phyloP scores from a whole-genome alignment of 2,888 invertebrate species.

The Xanthia icteritia region DNA sequence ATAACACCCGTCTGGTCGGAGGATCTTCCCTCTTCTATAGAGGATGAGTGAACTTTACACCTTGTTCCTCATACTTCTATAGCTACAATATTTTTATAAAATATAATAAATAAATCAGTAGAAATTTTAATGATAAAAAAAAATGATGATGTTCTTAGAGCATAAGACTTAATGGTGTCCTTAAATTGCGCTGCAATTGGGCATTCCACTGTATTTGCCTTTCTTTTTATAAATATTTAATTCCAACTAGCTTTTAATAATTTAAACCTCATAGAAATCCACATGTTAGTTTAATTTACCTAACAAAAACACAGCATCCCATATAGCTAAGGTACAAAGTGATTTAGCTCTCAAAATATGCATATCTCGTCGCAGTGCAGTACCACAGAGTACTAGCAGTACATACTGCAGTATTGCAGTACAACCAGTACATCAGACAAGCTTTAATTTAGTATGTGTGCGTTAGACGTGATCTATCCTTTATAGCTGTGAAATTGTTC shows the following conservation, averaged over 20 bases:
- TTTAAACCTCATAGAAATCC: background rate
- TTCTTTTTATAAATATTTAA: no score
- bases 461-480: constrained; percentile 27
- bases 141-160: no score
- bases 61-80: no score
- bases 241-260: background rate
- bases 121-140: no score
- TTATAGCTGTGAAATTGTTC: constrained; percentile 3
- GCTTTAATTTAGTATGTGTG: constrained; percentile 41
- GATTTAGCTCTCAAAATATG: constrained; percentile 40
- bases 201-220: no score
- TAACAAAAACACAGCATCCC: background rate
- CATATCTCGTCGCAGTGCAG: constrained; percentile 43
- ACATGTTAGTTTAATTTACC: background rate
- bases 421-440: constrained; percentile 6
- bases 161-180: no score
- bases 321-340: background rate
- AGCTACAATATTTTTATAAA: no score
- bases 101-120: no score
- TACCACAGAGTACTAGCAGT: background rate
- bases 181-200: no score
- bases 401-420: constrained; percentile 28
- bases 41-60: no score
- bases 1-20: no score
- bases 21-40: no score